Evolutionary conservation across 2,888 invertebrate species (phyloP), one percentile per base, ranked within the genome.

Genomic region (Hypomecis punctinalis): DNA sequence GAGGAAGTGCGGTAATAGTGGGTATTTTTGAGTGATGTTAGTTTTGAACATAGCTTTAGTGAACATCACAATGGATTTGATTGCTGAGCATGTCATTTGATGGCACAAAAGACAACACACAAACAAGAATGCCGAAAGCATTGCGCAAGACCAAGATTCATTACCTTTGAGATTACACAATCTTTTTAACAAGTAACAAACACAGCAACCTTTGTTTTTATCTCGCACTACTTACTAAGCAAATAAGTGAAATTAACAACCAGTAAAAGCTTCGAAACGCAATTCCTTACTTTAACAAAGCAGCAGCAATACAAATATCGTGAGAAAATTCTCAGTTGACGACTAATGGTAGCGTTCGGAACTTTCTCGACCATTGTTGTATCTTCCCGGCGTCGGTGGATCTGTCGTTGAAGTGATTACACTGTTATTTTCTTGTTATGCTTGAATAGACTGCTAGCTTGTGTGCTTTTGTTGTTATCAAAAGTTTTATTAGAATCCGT

Each of bases 291-390:
- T 23, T 46, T 47, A 47, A 56, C 47, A 56, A 56, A 47, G 47
- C 56, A 35, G 40, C 56, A 47, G 47, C 56, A 56, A 35, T 10
- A 57, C 35, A 35, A 10, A 56, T 54, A 66, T 59, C 61, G 68
- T 73, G 70, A 60, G 69, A 72, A 69, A 63, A 46, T 45, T 67
- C 58, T 63, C 69, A 73, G 68, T 70, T 65, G 36, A 51, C 70
- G 69, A 55, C 39, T 37, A 46, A 43, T 56, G 39, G 60, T 63
- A 64, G 77, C 76, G 75, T 69, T 74, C 70, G 68, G 23, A 79
- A 82, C 83, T 84, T 83, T 83, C 81, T 80, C 80, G 74, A 67
- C 72, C 76, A 83, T 85, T 85, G 79, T 82, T 80, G 71, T 70
- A 72, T 75, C 74, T 79, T 74, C 69, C 70, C 68, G 77, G 66